Evolutionary conservation across 1,140 invertebrate species (phyloP).

Genomic region (Drosophila sulfurigaster): DNA sequence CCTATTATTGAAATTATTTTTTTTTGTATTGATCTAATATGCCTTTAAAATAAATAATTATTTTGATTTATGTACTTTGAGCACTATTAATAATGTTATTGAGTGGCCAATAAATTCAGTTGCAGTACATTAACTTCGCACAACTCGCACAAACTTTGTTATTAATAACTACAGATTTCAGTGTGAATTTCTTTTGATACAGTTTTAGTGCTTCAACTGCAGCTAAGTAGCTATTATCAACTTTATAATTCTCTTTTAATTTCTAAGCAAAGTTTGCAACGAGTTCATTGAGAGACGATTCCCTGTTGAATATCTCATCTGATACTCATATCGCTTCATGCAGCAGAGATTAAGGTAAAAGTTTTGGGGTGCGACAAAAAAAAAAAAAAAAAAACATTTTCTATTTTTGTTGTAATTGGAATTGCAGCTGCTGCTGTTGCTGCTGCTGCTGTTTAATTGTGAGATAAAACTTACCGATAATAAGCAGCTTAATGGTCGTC

Average conservation of each 20-base stretch:
- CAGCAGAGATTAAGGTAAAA: not conserved
- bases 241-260: not conserved
- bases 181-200: no score
- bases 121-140: not conserved
- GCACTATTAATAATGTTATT: not conserved
- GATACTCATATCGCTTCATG: not conserved
- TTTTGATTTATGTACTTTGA: no score
- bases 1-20: no score
- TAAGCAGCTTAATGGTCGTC: constrained; percentile 81
- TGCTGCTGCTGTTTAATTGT: constrained; percentile 74
- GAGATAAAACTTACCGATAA: constrained; percentile 84
- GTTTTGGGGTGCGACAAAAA: not conserved
- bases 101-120: not conserved
- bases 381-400: constrained; percentile 1
- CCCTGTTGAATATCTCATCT: not conserved
- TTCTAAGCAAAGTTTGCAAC: not conserved
- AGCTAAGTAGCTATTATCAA: not conserved
- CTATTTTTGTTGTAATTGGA: constrained; percentile 19
- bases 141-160: no score
- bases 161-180: no score
- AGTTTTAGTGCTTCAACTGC: not conserved
- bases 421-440: constrained; percentile 23
- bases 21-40: no score
- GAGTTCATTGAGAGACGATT: not conserved
- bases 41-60: no score